A percentile compares a stretch with the other conserved stretches of the same genome.
These are phyloP conservation scores for Diabrotica undecimpunctata DNA, from an alignment of 1,140 invertebrate species.

Conservation along the genomic window DNA sequence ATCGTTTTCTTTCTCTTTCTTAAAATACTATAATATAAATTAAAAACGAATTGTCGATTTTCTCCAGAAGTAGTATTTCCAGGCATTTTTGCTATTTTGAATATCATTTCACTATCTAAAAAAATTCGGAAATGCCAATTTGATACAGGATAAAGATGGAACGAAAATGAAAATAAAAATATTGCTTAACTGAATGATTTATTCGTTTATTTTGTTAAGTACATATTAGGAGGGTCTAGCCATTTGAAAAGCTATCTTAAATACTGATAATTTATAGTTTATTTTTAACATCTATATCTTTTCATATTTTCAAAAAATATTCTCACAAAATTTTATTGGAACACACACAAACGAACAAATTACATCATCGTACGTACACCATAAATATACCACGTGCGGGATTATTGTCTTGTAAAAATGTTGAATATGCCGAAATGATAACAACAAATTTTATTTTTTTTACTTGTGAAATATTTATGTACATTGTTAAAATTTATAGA, in stretches of 20 bases:
- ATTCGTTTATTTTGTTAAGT: conserved; percentile 42
- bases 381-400: background rate
- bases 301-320: conserved; percentile 30
- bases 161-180: conserved; percentile 9
- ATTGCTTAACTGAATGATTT: conserved; percentile 45
- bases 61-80: too few relatives aligned
- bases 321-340: conserved; percentile 27
- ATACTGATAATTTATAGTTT: conserved; percentile 48
- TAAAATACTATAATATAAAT: too few relatives aligned
- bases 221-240: conserved; percentile 48
- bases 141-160: too few relatives aligned
- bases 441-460: background rate
- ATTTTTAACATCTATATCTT: conserved; percentile 43
- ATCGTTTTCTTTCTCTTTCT: too few relatives aligned
- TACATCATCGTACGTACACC: background rate
- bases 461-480: too few relatives aligned
- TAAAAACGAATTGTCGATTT: too few relatives aligned
- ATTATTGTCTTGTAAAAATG: conserved; percentile 19
- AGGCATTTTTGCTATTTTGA: too few relatives aligned
- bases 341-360: conserved; percentile 1
- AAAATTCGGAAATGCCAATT: too few relatives aligned
- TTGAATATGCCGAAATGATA: conserved; percentile 17
- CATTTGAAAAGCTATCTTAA: conserved; percentile 48
- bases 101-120: too few relatives aligned
- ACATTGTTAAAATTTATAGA: too few relatives aligned